These are phyloP conservation scores for Mola mola DNA, from an alignment of 2,113 vertebrate genomes.

Conservation along the genomic window DNA sequence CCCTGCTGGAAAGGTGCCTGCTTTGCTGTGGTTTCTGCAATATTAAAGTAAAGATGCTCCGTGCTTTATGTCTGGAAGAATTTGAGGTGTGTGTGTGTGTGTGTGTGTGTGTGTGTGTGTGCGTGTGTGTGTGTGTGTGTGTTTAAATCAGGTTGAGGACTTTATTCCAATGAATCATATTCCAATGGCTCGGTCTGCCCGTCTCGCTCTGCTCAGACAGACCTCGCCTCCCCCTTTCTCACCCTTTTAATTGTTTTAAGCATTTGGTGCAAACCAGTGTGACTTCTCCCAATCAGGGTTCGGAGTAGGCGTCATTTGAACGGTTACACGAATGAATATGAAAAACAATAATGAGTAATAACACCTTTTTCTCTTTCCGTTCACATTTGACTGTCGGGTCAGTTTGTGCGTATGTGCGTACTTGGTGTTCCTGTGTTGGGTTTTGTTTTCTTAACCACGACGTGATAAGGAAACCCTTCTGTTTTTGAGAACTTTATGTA, in stretches of 20 bases:
- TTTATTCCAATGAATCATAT: conserved; percentile 54
- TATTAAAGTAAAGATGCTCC: conserved; percentile 53
- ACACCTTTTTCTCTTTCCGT: conserved; percentile 72
- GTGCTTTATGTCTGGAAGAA: conserved; percentile 35
- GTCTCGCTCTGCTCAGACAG: conserved; percentile 55
- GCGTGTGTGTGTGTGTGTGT: conserved; percentile 12
- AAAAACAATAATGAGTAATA: conserved; percentile 80
- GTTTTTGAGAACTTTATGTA: conserved; percentile 80
- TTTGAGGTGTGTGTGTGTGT: conserved; percentile 19
- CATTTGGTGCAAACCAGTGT: conserved; percentile 73
- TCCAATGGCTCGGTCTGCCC: conserved; percentile 40
- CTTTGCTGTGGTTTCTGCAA: conserved; percentile 40
- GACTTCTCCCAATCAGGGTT: conserved; percentile 83
- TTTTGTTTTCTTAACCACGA: conserved; percentile 74
- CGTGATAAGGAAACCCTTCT: conserved; percentile 68
- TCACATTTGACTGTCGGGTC: conserved; percentile 81
- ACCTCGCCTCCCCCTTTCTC: conserved; percentile 68
- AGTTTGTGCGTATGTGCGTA: conserved; percentile 77
- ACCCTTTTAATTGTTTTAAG: conserved; percentile 80
- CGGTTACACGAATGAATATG: conserved; percentile 69
- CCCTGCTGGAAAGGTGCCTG: conserved; percentile 59
- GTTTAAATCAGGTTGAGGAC: conserved; percentile 31
- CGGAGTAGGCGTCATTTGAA: conserved; percentile 73
- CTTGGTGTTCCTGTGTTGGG: conserved; percentile 77
- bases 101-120: conserved; percentile 7